A percentile compares a stretch with the other conserved stretches of the same genome.
Conservation (phyloP, 2,113 vertebrate species). For the Greenwoodochromis staneri region DNA sequence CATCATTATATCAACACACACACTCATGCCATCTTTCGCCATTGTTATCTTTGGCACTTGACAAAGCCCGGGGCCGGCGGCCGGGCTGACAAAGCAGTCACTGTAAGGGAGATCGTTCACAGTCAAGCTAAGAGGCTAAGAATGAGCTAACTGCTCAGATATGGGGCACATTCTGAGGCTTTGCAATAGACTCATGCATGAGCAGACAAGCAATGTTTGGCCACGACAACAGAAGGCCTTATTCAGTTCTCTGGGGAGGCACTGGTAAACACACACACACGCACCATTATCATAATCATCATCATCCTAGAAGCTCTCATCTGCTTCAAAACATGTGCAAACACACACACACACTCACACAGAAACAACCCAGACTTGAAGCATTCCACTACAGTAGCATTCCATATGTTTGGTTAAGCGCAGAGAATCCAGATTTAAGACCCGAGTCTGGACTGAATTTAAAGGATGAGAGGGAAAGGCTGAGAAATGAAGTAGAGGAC, state of each 20-base stretch:
- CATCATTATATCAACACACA: slow-evolving; percentile 40
- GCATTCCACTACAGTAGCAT: slow-evolving; percentile 69
- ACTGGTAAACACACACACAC: slow-evolving; percentile 35
- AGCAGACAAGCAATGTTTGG: slow-evolving; percentile 64
- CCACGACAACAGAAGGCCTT: slow-evolving; percentile 58
- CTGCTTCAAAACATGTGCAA: slow-evolving; percentile 40
- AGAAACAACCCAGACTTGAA: slow-evolving; percentile 4
- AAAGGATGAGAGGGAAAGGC: slow-evolving; percentile 27
- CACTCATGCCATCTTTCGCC: slow-evolving; percentile 24
- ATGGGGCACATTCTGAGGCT: slow-evolving; percentile 44
- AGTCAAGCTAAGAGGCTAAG: slow-evolving; percentile 53
- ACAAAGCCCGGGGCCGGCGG: background rate
- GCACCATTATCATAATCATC: slow-evolving; percentile 63
- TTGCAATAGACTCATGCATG: slow-evolving; percentile 64
- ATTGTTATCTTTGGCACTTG: slow-evolving; percentile 46
- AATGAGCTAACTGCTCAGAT: slow-evolving; percentile 62
- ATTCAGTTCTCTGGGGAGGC: slow-evolving; percentile 57
- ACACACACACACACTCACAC: background rate
- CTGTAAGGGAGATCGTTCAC: slow-evolving; percentile 46
- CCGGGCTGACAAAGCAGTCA: slow-evolving; percentile 46
- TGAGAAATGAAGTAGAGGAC: background rate
- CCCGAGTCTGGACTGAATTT: slow-evolving; percentile 62
- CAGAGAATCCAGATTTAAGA: slow-evolving; percentile 64
- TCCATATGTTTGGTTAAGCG: slow-evolving; percentile 67
- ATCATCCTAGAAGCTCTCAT: slow-evolving; percentile 50